phyloP scores from a whole-genome alignment of 2,888 invertebrate genomes.

The Parascotia fuliginaria region DNA sequence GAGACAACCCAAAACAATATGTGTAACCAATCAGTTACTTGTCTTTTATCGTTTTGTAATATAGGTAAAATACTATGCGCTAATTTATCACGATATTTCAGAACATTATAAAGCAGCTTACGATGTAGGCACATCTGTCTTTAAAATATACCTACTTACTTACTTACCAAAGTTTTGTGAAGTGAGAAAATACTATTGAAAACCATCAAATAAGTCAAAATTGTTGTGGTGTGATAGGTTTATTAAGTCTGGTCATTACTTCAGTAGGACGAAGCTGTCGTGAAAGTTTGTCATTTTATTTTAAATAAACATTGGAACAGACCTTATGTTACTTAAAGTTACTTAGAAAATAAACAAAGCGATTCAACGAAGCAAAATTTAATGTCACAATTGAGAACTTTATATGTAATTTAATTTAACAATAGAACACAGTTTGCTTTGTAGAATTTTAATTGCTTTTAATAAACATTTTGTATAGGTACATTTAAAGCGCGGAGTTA shows the following conservation, averaged over 20 bases:
- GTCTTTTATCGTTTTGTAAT: not conserved
- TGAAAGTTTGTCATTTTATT: not conserved
- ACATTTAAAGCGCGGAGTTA: slow-evolving; percentile 38
- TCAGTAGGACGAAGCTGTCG: not conserved
- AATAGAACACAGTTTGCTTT: slow-evolving; percentile 32
- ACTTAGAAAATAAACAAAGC: slow-evolving; percentile 22
- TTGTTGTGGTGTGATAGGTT: too few species aligned
- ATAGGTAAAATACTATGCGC: too few species aligned
- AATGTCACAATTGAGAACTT: slow-evolving; percentile 21
- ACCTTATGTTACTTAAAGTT: not conserved
- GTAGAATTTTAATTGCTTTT: slow-evolving; percentile 42
- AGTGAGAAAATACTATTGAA: too few species aligned
- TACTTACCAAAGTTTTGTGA: too few species aligned
- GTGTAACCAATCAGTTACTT: not conserved
- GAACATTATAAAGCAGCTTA: too few species aligned
- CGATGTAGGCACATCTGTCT: too few species aligned
- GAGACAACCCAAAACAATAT: not conserved
- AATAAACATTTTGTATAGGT: slow-evolving; percentile 53
- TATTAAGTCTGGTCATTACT: too few species aligned
- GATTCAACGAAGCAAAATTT: slow-evolving; percentile 10
- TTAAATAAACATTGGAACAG: not conserved
- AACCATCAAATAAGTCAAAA: too few species aligned
- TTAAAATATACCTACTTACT: too few species aligned
- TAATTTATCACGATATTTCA: too few species aligned
- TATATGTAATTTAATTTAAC: slow-evolving; percentile 27